These are phyloP conservation scores for Tenthredo scrophulariae DNA, from an alignment of 2,888 invertebrate species.

Conservation along the genomic window DNA sequence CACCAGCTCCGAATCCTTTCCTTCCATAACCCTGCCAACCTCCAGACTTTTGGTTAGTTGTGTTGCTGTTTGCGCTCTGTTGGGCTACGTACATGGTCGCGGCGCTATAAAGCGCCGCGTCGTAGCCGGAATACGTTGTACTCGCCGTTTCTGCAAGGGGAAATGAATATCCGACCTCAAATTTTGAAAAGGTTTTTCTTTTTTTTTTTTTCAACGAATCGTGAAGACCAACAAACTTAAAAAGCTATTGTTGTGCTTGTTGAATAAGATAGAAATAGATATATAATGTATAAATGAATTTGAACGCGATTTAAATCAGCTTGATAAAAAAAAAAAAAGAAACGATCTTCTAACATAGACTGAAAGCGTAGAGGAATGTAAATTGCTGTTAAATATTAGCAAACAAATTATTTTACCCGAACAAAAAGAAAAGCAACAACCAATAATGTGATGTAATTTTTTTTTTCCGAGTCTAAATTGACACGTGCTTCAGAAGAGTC, in stretches of 20 bases:
- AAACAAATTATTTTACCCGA: neutral
- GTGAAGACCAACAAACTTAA: conserved; percentile 46
- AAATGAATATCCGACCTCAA: conserved; percentile 77
- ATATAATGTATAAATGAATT: neutral
- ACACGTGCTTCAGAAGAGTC: conserved; percentile 28
- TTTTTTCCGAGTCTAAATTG: neutral
- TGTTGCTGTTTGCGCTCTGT: conserved; percentile 78
- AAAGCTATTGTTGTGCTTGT: conserved; percentile 48
- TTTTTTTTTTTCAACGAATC: conserved; percentile 29
- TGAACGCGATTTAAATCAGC: conserved; percentile 27
- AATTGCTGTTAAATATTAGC: neutral
- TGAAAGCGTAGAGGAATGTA: neutral
- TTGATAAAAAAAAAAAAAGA: neutral
- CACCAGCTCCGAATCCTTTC: conserved; percentile 79
- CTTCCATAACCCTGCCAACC: conserved; percentile 82
- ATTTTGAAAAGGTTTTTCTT: conserved; percentile 63
- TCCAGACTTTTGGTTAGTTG: conserved; percentile 79
- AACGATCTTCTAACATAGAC: neutral
- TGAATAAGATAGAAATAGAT: conserved; percentile 7
- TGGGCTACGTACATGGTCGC: conserved; percentile 97
- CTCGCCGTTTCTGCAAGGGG: conserved; percentile 82
- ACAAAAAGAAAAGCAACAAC: conserved; percentile 27
- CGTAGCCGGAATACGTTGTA: conserved; percentile 91
- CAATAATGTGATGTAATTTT: conserved; percentile 3
- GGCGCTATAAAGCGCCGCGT: conserved; percentile 96